These are phyloP conservation scores for Seira musarum DNA, from an alignment of 2,888 invertebrate genomes.

Conservation along the genomic window DNA sequence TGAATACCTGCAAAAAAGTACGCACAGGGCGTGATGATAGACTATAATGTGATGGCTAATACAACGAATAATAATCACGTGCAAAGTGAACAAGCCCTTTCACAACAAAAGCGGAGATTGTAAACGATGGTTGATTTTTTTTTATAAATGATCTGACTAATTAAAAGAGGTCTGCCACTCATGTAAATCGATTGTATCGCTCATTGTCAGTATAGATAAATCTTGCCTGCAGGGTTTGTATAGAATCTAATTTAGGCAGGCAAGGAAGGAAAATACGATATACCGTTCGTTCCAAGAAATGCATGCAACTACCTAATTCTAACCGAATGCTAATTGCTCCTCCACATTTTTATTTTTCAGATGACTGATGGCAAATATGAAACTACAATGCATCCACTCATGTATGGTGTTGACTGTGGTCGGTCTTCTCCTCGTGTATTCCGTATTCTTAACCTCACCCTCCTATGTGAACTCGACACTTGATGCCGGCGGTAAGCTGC, in stretches of 20 bases:
- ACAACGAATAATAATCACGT: not conserved
- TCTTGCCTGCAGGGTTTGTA: not conserved
- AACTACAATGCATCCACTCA: slow-evolving; percentile 69
- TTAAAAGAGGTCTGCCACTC: not conserved
- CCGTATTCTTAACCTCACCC: slow-evolving; percentile 69
- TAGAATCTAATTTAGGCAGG: not conserved
- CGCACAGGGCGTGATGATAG: slow-evolving; percentile 4
- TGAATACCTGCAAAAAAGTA: not conserved
- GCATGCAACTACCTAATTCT: not conserved
- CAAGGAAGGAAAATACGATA: not conserved
- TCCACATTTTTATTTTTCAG: slow-evolving; percentile 57
- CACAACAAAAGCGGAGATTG: not conserved
- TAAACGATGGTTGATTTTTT: not conserved
- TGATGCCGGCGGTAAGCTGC: slow-evolving; percentile 55
- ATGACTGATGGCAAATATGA: slow-evolving; percentile 69
- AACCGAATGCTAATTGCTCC: not conserved
- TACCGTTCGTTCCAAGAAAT: not conserved
- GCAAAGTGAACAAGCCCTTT: not conserved
- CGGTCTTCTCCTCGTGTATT: slow-evolving; percentile 69
- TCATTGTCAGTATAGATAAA: not conserved
- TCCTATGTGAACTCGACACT: slow-evolving; percentile 65
- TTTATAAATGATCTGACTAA: not conserved
- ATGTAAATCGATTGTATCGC: too few species aligned
- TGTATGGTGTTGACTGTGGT: slow-evolving; percentile 69
- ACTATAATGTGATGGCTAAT: not conserved